A percentile compares a stretch with the other conserved stretches of the same genome.
Evolutionary conservation across 64 coral and sea anemone species (phyloP).

Genomic region (Stichodactyla helianthus): DNA sequence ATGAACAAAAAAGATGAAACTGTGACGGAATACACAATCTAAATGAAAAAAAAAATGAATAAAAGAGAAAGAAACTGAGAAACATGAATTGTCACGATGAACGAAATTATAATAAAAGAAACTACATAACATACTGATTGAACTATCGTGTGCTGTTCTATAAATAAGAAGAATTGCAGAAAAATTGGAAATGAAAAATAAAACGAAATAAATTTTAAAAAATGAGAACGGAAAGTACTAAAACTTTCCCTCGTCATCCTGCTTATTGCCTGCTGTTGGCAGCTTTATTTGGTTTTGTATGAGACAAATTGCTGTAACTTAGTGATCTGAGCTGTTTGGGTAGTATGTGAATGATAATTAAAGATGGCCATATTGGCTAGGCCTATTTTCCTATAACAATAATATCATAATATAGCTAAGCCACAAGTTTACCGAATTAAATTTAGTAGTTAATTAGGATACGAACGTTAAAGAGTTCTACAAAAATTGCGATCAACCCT

Average conservation of each 20-base stretch:
- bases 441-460: constrained; percentile 20
- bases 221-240: neutral
- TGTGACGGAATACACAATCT: too few species aligned
- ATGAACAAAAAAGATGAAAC: too few species aligned
- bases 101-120: too few species aligned
- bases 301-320: neutral
- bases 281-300: constrained; percentile 12
- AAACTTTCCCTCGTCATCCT: neutral
- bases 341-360: constrained; percentile 13
- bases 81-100: too few species aligned
- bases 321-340: neutral
- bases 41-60: too few species aligned
- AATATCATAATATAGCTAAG: constrained; percentile 9
- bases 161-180: neutral
- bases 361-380: neutral
- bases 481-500: too few species aligned
- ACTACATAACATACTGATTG: too few species aligned
- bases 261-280: neutral
- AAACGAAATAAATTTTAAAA: neutral
- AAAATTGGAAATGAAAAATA: neutral
- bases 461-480: neutral
- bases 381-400: constrained; percentile 14
- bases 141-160: too few species aligned
- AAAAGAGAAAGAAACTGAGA: too few species aligned
- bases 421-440: neutral